Evolutionary conservation across 2,888 invertebrate species (phyloP).

Genomic region (Diarsia brunnea): DNA sequence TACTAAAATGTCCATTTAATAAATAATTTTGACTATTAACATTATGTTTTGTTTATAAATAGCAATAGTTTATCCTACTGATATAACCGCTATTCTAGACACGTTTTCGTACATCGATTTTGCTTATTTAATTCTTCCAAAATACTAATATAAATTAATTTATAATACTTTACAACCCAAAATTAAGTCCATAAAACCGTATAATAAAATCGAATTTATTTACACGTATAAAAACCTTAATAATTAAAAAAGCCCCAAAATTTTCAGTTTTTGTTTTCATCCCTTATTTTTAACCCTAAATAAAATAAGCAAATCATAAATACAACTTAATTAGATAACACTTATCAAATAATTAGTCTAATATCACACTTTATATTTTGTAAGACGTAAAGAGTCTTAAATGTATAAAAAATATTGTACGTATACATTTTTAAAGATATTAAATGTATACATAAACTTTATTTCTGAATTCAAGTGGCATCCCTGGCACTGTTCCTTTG

Average conservation of each 20-base stretch:
- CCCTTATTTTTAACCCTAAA: conserved; percentile 25
- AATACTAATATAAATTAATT: conserved; percentile 45
- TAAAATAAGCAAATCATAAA: conserved; percentile 62
- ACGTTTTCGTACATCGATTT: conserved; percentile 17
- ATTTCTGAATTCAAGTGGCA: conserved; percentile 78
- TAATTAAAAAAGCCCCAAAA: conserved; percentile 22
- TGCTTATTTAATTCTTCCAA: conserved; percentile 40
- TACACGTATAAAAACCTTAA: conserved; percentile 42
- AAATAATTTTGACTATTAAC: conserved; percentile 45
- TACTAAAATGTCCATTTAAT: conserved; percentile 3
- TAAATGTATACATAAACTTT: conserved; percentile 17
- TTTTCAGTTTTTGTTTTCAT: conserved; percentile 4
- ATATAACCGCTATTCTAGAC: conserved; percentile 34
- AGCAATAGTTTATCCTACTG: conserved; percentile 25
- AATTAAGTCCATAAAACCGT: conserved; percentile 51
- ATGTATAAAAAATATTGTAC: conserved; percentile 37
- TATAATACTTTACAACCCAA: conserved; percentile 59
- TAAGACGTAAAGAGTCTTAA: conserved; percentile 58
- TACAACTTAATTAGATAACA: conserved; percentile 79
- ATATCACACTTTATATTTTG: conserved; percentile 86
- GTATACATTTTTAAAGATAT: conserved; percentile 32
- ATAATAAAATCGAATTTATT: conserved; percentile 31
- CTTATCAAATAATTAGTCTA: conserved; percentile 82
- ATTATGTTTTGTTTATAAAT: too few relatives aligned
- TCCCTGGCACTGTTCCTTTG: conserved; percentile 87